Evolutionary conservation across 2,797 vertebrate genomes (phyloP).

Genomic region (Crocodylus rhombifer): DNA sequence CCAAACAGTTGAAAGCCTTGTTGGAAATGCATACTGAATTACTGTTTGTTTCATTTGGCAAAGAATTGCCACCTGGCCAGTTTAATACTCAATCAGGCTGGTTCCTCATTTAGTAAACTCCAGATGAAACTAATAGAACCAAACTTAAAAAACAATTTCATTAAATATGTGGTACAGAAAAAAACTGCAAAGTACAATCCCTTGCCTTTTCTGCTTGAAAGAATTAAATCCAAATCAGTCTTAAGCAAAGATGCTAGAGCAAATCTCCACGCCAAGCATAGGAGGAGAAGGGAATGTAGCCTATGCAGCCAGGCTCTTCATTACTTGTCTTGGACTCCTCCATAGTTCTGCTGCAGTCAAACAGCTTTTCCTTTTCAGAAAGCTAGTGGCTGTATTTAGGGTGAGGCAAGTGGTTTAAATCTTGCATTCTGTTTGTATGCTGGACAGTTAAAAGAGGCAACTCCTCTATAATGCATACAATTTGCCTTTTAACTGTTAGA

Average conservation of each 20-base stretch:
- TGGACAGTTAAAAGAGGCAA: too few species aligned
- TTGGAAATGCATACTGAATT: constrained; percentile 8
- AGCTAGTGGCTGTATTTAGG: too few species aligned
- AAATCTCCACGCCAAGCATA: too few species aligned
- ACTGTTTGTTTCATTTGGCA: constrained; percentile 3
- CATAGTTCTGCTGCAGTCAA: too few species aligned
- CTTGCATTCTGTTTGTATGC: too few species aligned
- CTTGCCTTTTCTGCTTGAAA: not conserved
- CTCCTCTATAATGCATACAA: too few species aligned
- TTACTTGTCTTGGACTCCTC: too few species aligned
- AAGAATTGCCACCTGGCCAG: not conserved
- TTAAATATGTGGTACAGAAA: not conserved
- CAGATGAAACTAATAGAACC: not conserved
- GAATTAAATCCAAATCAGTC: not conserved
- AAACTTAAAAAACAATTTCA: not conserved
- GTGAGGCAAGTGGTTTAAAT: too few species aligned
- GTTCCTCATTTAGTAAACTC: constrained; percentile 16
- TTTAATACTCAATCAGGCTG: constrained; percentile 5
- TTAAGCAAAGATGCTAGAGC: not conserved
- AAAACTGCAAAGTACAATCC: not conserved
- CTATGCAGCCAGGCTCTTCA: not conserved
- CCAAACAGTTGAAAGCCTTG: accelerated
- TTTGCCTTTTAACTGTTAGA: too few species aligned
- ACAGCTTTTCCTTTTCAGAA: accelerated
- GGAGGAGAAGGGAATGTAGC: not conserved